Base-by-base conservation (phyloP, 1,140 invertebrate species). In the Aculops lycopersici region DNA sequence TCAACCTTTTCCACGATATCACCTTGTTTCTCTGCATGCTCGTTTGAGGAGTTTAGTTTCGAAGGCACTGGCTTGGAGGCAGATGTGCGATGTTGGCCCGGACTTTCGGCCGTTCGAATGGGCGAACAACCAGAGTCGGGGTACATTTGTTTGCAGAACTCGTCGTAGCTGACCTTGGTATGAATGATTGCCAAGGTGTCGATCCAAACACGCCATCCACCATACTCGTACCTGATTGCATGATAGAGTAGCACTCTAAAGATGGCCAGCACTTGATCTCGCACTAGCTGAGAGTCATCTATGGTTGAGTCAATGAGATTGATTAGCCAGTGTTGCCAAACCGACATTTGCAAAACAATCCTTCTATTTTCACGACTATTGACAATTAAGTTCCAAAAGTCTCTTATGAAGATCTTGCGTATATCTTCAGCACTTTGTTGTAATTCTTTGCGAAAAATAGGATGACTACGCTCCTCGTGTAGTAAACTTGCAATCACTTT, bases 141-240 rank as follows among this genome's bases (percentile, higher is more conserved):
- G n/a, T 8, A 31, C 24, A 39, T 37, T 20, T 43, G 45, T 17
- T 37, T 18, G 20, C 13, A 36, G 35, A 46, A 46, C 17, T 41
- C 39, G 37, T 46, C 45, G 20, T 37, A 48, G 31, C 46, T 55
- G 55, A 90, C 84, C 68, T 95, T 95, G 1, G 90, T 95, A 64
- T 98, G 92, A 14, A 97, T 80, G 53, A 98, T 98, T 3, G 92
- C 88, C 36, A 98, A 55, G 0, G 90, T 98, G 55, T 98, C 92
- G 4, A 98, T 90, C 90, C 92, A 98, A 8, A 98, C 92, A 47
- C 92, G 63, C 92, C 92, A 98, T 12, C 92, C 92, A n/a, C 92
- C 90, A 53, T 92, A 97, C 59, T 98, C 92, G 52, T 81, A 80
- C 56, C 95, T 94, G 41, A 98, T 92, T 14, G 92, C 92, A 57